Conservation (phyloP, 2,113 vertebrate genomes). For the Amphiprion percula region DNA sequence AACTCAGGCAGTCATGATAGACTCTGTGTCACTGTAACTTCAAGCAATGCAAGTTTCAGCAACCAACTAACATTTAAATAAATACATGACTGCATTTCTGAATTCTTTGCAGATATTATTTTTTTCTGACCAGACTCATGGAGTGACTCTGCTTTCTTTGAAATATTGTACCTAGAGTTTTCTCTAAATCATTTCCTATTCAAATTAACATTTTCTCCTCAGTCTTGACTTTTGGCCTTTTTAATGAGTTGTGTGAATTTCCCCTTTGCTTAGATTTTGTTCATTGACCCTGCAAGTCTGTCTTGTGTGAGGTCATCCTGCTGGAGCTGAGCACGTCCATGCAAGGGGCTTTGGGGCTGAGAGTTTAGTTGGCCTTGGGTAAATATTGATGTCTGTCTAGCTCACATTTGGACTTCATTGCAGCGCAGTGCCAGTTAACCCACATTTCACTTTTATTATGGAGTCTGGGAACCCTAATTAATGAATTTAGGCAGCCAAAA, state of each 20-base stretch:
- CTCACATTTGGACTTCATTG: constrained; percentile 42
- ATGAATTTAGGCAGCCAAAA: constrained; percentile 35
- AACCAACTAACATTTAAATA: no score
- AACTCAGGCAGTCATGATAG: no score
- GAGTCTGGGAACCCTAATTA: constrained; percentile 35
- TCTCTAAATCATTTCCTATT: no score
- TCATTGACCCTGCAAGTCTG: constrained; percentile 8
- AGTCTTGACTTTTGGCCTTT: constrained; percentile 3
- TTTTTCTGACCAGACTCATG: no score
- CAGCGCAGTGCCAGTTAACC: constrained; percentile 42
- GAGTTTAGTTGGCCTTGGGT: constrained; percentile 42
- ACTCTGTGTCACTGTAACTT: no score
- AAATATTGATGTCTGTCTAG: constrained; percentile 70
- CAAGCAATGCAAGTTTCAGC: no score
- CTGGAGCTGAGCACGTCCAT: constrained; percentile 12
- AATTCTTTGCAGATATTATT: no score
- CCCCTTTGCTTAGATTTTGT: constrained; percentile 3
- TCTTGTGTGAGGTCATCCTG: constrained; percentile 28
- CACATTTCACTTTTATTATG: constrained; percentile 54
- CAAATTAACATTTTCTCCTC: background rate
- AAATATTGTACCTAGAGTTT: no score
- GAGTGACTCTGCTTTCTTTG: no score
- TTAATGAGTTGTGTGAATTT: constrained; percentile 7
- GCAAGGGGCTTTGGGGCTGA: background rate
- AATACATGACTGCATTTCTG: no score